Percentiles rank a stretch among this genome's conserved stretches.
phyloP scores from a whole-genome alignment of 2,113 vertebrate genomes.

The Laticauda colubrina region DNA sequence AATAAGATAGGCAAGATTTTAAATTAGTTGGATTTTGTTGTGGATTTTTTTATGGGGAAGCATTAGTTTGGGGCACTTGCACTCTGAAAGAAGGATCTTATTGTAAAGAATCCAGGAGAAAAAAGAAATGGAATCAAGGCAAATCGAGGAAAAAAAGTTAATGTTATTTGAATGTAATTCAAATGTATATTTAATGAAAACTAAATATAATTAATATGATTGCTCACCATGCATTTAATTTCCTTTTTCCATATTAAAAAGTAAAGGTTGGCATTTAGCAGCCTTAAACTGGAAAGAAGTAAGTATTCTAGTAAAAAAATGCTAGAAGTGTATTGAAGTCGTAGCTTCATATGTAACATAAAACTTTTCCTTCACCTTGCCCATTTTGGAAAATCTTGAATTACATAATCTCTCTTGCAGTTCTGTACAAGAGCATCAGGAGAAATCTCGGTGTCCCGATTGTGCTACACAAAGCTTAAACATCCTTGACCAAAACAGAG shows the following conservation, averaged over 20 bases:
- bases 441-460: background rate
- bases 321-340: background rate
- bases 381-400: background rate
- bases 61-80: background rate
- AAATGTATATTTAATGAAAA: background rate
- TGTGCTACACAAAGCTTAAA: background rate
- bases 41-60: background rate
- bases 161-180: background rate
- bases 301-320: background rate
- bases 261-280: background rate
- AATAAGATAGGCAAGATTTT: background rate
- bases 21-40: background rate
- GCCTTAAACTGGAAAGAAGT: background rate
- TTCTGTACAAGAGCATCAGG: conserved; percentile 38
- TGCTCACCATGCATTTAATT: background rate
- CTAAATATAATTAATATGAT: background rate
- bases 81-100: background rate
- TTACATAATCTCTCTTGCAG: conserved; percentile 49
- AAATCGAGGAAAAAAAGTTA: background rate
- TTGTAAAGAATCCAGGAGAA: background rate
- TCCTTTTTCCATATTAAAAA: background rate
- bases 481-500: background rate
- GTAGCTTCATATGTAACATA: background rate
- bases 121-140: background rate
- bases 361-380: background rate